These are phyloP conservation scores for Heliconius nattereri DNA, from an alignment of 1,140 invertebrate species.

Conservation along the genomic window DNA sequence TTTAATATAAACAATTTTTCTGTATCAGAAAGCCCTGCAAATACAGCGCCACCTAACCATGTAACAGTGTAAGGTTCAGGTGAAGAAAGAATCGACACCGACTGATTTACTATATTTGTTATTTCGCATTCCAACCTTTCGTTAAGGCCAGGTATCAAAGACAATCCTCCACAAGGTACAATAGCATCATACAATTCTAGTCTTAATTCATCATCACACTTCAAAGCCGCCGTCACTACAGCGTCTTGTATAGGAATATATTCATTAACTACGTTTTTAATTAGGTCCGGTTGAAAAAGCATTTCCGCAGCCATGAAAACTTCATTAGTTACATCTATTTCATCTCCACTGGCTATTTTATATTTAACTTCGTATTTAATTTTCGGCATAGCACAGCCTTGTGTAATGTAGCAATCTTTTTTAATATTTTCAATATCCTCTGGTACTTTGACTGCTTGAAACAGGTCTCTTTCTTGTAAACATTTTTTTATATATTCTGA, in stretches of 20 bases:
- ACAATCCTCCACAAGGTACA: constrained; percentile 56
- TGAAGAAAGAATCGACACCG: constrained; percentile 49
- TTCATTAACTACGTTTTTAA: constrained; percentile 41
- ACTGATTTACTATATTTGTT: constrained; percentile 36
- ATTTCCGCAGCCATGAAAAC: constrained; percentile 59
- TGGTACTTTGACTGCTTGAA: constrained; percentile 34
- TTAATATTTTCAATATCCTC: constrained; percentile 51
- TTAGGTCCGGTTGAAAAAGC: constrained; percentile 59
- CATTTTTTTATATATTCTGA: constrained; percentile 50
- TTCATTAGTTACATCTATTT: constrained; percentile 56
- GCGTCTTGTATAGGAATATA: constrained; percentile 53
- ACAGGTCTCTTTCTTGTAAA: constrained; percentile 41
- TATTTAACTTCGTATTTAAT: constrained; percentile 44
- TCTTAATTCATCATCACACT: constrained; percentile 59
- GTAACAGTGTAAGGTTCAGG: constrained; percentile 54
- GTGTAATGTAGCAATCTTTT: constrained; percentile 51
- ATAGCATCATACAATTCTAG: constrained; percentile 52
- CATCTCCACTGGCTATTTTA: constrained; percentile 48
- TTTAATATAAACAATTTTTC: constrained; percentile 57
- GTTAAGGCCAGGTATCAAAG: constrained; percentile 54
- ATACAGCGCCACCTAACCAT: constrained; percentile 69
- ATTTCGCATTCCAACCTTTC: constrained; percentile 52
- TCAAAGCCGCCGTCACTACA: constrained; percentile 46
- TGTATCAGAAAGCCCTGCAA: constrained; percentile 52
- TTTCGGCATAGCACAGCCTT: constrained; percentile 43